Conservation (phyloP, 2,113 vertebrate genomes). For the Strix aluco region DNA sequence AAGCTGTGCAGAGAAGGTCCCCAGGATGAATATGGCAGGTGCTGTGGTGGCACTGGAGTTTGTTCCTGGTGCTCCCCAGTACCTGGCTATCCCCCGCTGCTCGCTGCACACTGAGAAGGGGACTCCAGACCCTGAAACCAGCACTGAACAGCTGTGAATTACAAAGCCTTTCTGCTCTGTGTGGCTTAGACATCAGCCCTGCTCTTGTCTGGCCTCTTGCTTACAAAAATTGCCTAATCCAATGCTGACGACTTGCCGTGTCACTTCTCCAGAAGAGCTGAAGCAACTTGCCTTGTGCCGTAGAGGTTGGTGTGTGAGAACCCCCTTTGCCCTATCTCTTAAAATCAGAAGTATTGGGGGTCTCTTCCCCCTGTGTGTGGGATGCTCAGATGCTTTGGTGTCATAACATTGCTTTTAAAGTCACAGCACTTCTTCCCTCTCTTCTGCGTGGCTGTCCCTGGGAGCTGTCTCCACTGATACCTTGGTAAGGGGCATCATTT, state of each 20-base stretch:
- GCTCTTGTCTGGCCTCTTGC: not conserved
- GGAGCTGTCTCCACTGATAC: not conserved
- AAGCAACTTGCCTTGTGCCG: not conserved
- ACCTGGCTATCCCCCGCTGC: not conserved
- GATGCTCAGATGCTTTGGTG: not conserved
- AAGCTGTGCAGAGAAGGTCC: not conserved
- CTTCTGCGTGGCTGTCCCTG: not conserved
- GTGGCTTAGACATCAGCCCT: not conserved
- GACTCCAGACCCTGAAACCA: not conserved
- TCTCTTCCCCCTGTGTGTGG: not conserved
- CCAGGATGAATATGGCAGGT: not conserved
- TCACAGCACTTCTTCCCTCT: not conserved
- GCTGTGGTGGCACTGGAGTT: not conserved
- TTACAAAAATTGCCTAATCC: not conserved
- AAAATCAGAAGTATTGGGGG: not conserved
- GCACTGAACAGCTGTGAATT: constrained; percentile 53
- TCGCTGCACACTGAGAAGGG: not conserved
- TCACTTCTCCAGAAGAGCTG: not conserved
- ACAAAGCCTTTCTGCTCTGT: not conserved
- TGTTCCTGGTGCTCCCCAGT: not conserved
- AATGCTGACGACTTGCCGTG: not conserved
- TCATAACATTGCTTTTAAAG: not conserved
- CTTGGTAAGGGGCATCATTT: not conserved
- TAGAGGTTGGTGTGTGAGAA: not conserved
- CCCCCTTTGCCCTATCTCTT: not conserved